Base-by-base conservation (phyloP, 2,888 invertebrate genomes). In the Sphaerophoria taeniata region DNA sequence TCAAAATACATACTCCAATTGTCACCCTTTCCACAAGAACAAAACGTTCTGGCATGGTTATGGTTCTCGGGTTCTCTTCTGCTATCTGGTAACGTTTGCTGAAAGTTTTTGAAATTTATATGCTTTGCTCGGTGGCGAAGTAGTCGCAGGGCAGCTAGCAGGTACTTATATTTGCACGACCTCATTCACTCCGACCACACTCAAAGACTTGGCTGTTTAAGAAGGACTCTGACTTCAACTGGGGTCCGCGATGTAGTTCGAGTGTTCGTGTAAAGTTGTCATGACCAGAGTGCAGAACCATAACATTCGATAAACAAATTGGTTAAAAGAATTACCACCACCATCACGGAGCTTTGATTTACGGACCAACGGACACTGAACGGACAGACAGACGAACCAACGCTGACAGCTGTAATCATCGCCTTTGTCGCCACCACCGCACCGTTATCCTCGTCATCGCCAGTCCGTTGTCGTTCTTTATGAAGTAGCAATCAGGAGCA, bases 401-500 rank as follows among this genome's bases (percentile, higher is more conserved):
- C 49, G 6, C 14, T 34, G 33, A 34, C 16, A 16, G 34, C 49
- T 6, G 16, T 49, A 11, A 14, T 58, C 11, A 11, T 9, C 56
- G 36, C 34, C 14, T 11, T 24, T 31, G 53, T 9, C 43, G 31
- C 11, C 45, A 4, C 45, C 2, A 2, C 24, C 1, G n/a, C n/a
- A n/a, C n/a, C 24, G 24, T 24, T 24, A 2, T 24, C 11, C n/a
- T 43, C 31, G 43, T 53, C 45, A 43, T 58, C 45, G 49, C 71
- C 45, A n/a, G 45, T 24, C 0, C 53, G 33, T 53, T 16, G 43
- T 58, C 36, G 63, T 56, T 53, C 45, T 56, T 79, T 70, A 83
- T 79, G 83, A 83, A 83, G 83, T 79, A 67, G 56, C 79, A 73
- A 69, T 83, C 83, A 83, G 39, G 9, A 79, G 51, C 83, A 83